Base-by-base conservation (phyloP, 1,140 invertebrate genomes). In the Dendroctonus valens region DNA sequence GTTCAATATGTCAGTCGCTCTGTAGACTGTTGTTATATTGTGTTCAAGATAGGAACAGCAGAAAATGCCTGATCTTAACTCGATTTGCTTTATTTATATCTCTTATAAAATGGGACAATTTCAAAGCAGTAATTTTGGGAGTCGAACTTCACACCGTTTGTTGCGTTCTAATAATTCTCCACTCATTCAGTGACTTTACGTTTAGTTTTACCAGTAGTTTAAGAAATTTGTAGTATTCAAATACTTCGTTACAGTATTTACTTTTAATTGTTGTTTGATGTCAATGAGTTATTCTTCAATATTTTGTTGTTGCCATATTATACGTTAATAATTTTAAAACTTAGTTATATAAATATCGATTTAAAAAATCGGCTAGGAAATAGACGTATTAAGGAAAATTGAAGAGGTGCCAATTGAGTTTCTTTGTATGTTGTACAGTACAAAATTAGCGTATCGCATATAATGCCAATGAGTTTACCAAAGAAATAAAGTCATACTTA, bases 381-480 rank as follows among this genome's bases (percentile, higher is more conserved):
- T 57, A 65, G 42, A 61, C 41, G 46, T 52, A 41, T 55, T 37
- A 65, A n/a, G 50, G 6, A 53, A 40, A 64, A 59, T 63, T 63
- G 61, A 49, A n/a, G 49, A 71, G 67, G 73, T 75, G 73, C 73
- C 73, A 75, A 75, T 70, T 72, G 62, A 61, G 68, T 64, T 68
- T 69, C 26, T 26, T 26, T 72, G 69, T 63, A 66, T 69, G 69
- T 69, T 74, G 69, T 74, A 71, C 72, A 73, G 68, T 70, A 73
- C 68, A 72, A 73, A 52, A 72, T 61, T 65, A 67, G 66, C 68
- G 72, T 73, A 75, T 70, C 67, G 70, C 63, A 71, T 70, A 71
- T 72, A 68, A 70, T 72, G 73, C 73, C 73, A 74, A 73, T 73
- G 72, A 73, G 70, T 74, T 74, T 70, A 74, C 73, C 73, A 74